Conservation (phyloP, 2,113 vertebrate species). For the Tachycineta bicolor region DNA sequence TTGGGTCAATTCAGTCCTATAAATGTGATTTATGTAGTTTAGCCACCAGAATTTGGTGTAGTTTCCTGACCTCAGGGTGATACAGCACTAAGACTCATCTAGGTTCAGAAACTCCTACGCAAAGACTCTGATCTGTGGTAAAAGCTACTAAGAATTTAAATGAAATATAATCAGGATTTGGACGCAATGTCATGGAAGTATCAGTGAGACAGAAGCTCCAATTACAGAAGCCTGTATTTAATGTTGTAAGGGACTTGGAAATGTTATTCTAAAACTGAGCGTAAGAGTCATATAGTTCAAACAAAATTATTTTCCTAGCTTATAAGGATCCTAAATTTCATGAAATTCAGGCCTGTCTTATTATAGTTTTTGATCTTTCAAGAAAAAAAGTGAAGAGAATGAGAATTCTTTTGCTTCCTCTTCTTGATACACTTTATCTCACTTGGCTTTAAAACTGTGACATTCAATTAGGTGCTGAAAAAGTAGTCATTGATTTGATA, state of each 20-base stretch:
- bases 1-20: not conserved
- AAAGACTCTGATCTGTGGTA: not conserved
- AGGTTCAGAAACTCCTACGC: not conserved
- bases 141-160: constrained; percentile 25
- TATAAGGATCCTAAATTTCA: not conserved
- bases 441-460: constrained; percentile 14
- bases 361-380: constrained; percentile 14
- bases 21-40: not conserved
- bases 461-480: constrained; percentile 35
- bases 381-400: constrained; percentile 16
- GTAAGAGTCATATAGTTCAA: not conserved
- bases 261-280: not conserved
- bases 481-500: not conserved
- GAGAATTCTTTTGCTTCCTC: not conserved
- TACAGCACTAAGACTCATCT: not conserved
- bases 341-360: not conserved
- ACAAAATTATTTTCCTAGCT: constrained; percentile 6
- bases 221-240: constrained; percentile 1
- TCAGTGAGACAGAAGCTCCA: not conserved
- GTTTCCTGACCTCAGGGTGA: not conserved
- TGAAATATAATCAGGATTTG: constrained; percentile 15
- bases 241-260: not conserved
- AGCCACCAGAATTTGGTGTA: not conserved
- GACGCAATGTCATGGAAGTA: not conserved
- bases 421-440: not conserved